Evolutionary conservation across 2,113 vertebrate genomes (phyloP).

Genomic region (Camelus bactrianus): DNA sequence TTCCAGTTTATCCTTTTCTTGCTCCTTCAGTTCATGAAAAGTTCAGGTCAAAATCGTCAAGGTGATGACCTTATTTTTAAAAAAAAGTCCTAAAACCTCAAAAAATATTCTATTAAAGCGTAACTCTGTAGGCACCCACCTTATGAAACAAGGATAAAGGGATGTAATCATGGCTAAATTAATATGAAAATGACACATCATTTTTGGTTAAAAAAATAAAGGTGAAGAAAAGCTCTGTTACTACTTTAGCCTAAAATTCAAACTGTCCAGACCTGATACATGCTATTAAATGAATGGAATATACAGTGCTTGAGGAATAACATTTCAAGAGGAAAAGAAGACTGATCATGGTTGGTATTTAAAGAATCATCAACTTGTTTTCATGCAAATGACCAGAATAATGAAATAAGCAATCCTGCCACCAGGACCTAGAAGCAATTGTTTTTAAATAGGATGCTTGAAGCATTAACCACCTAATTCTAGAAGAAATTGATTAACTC

Average conservation of each 20-base stretch:
- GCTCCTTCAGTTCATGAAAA: slow-evolving; percentile 32
- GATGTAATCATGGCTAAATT: slow-evolving; percentile 64
- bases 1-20: background rate
- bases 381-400: slow-evolving; percentile 66
- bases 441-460: slow-evolving; percentile 6
- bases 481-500: slow-evolving; percentile 28
- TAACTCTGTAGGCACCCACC: slow-evolving; percentile 54
- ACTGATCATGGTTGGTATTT: background rate
- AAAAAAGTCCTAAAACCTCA: slow-evolving; percentile 37
- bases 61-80: slow-evolving; percentile 69
- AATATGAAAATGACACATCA: slow-evolving; percentile 72
- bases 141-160: slow-evolving; percentile 70
- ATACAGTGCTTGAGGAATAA: background rate
- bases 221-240: slow-evolving; percentile 57
- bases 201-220: slow-evolving; percentile 64
- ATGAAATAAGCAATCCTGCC: slow-evolving; percentile 50
- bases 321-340: slow-evolving; percentile 16
- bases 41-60: background rate
- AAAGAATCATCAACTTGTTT: slow-evolving; percentile 65
- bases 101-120: background rate
- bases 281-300: slow-evolving; percentile 30
- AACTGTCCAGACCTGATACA: slow-evolving; percentile 60
- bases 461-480: slow-evolving; percentile 24
- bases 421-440: background rate
- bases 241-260: slow-evolving; percentile 58